These are phyloP conservation scores for Eilema depressum DNA, from an alignment of 2,888 invertebrate genomes.

Conservation along the genomic window DNA sequence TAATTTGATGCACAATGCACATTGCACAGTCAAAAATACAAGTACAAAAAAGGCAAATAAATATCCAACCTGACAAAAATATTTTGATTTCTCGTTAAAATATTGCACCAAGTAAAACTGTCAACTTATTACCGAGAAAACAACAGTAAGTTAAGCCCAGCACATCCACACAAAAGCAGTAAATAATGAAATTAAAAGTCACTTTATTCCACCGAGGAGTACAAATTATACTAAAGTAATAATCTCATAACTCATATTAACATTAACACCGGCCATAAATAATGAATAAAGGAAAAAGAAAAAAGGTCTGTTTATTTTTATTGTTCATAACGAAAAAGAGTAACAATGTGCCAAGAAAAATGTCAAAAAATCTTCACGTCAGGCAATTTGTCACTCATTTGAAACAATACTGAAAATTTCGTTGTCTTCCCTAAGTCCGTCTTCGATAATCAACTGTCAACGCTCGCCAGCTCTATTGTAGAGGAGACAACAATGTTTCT, in stretches of 20 bases:
- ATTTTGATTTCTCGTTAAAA: slow-evolving; percentile 47
- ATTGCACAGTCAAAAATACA: neutral
- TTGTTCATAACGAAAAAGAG: slow-evolving; percentile 50
- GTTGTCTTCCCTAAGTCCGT: slow-evolving; percentile 67
- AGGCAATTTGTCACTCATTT: slow-evolving; percentile 79
- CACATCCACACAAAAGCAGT: slow-evolving; percentile 72
- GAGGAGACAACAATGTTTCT: slow-evolving; percentile 69
- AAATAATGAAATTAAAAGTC: slow-evolving; percentile 75
- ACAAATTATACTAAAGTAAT: slow-evolving; percentile 73
- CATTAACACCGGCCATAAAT: slow-evolving; percentile 67
- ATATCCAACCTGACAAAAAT: slow-evolving; percentile 46
- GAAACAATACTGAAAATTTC: slow-evolving; percentile 67
- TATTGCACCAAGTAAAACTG: slow-evolving; percentile 49
- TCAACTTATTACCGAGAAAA: slow-evolving; percentile 55
- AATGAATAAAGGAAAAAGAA: slow-evolving; percentile 59
- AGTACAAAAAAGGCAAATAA: slow-evolving; percentile 22
- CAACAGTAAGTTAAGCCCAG: slow-evolving; percentile 45
- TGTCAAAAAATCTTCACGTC: slow-evolving; percentile 53
- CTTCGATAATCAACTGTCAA: slow-evolving; percentile 78
- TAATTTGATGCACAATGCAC: neutral
- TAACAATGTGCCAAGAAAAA: slow-evolving; percentile 69
- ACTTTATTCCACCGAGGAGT: slow-evolving; percentile 65
- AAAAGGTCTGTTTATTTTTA: slow-evolving; percentile 55
- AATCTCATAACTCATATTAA: slow-evolving; percentile 73
- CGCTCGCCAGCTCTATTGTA: slow-evolving; percentile 75